These are phyloP conservation scores for Onychostruthus taczanowskii DNA, from an alignment of 2,113 vertebrate species.

Conservation along the genomic window DNA sequence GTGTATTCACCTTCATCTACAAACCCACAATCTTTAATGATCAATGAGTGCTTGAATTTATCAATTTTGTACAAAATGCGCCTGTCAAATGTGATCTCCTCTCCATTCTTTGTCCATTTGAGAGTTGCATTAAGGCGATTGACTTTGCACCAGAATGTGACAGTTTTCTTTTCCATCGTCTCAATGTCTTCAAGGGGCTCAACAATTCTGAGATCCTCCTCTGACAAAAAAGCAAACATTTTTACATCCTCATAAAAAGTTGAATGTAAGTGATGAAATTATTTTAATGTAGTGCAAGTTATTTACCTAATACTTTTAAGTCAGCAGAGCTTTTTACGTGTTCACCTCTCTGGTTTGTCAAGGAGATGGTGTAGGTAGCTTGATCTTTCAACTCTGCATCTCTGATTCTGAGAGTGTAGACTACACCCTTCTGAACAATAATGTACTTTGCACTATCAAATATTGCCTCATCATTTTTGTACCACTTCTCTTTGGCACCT, in stretches of 20 bases:
- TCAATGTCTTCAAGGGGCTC: conserved; percentile 92
- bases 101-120: conserved; percentile 90
- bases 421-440: conserved; percentile 88
- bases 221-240: conserved; percentile 62
- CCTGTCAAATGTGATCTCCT: conserved; percentile 88
- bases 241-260: neutral
- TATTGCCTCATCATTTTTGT: conserved; percentile 89
- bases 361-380: conserved; percentile 79
- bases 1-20: conserved; percentile 94
- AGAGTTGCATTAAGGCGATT: conserved; percentile 90
- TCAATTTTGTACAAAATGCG: conserved; percentile 88
- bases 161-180: conserved; percentile 95
- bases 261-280: neutral
- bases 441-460: conserved; percentile 95
- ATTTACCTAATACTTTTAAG: conserved; percentile 85
- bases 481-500: conserved; percentile 96
- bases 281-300: neutral
- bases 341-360: conserved; percentile 91
- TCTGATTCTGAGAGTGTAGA: conserved; percentile 92
- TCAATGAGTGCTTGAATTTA: conserved; percentile 90
- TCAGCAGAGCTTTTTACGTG: conserved; percentile 82
- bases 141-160: conserved; percentile 93
- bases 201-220: conserved; percentile 89
- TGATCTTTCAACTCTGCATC: conserved; percentile 84
- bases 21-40: conserved; percentile 91